Conservation (phyloP, 2,797 vertebrate species). For the Sebastes taczanowskii region DNA sequence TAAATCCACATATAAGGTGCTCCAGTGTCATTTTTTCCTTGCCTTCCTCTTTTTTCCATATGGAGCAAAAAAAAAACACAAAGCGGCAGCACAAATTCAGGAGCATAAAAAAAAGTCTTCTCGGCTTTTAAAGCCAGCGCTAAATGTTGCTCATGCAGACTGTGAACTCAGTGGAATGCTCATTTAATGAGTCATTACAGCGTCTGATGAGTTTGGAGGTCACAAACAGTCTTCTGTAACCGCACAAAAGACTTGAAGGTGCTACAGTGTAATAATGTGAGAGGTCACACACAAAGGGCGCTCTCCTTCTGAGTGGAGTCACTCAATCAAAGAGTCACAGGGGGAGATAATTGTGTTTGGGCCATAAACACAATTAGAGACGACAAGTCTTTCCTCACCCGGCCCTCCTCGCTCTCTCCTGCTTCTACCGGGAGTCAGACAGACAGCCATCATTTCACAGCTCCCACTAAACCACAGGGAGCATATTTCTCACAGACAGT, state of each 20-base stretch:
- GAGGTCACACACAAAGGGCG: conserved; percentile 41
- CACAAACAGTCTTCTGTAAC: conserved; percentile 2
- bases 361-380: conserved; percentile 73
- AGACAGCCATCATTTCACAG: conserved; percentile 73
- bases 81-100: neutral
- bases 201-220: conserved; percentile 40
- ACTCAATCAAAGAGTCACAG: conserved; percentile 57
- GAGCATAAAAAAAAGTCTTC: neutral
- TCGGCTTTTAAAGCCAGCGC: neutral
- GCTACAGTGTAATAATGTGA: conserved; percentile 12
- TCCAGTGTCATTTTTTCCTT: conserved; percentile 19
- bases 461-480: conserved; percentile 75
- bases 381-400: conserved; percentile 42
- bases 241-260: conserved; percentile 24
- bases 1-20: conserved; percentile 13
- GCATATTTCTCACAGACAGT: conserved; percentile 71
- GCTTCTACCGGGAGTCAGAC: conserved; percentile 47
- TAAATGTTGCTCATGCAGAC: conserved; percentile 9
- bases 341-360: conserved; percentile 56
- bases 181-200: conserved; percentile 45
- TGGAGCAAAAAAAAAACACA: conserved; percentile 3
- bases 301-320: conserved; percentile 35
- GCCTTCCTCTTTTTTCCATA: neutral
- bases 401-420: conserved; percentile 4
- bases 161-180: conserved; percentile 4